Conservation (phyloP, 2,888 invertebrate species). For the Chesias legatella region DNA sequence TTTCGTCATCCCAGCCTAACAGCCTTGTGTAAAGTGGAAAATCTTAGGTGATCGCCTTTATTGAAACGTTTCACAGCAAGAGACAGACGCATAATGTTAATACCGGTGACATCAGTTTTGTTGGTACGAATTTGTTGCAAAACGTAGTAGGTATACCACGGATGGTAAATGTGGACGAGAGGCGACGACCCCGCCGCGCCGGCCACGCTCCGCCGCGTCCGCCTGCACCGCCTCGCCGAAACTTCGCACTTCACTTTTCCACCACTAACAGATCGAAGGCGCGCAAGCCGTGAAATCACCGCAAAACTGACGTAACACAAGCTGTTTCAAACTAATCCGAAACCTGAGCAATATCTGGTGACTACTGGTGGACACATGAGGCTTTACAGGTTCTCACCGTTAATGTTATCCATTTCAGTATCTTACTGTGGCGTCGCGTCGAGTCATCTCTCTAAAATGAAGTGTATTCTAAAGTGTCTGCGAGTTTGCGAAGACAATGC, state of each 20-base stretch:
- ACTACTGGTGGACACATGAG: too few relatives aligned
- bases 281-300: constrained; percentile 73
- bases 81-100: background rate
- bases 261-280: constrained; percentile 66
- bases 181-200: constrained; percentile 66
- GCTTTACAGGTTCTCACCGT: too few relatives aligned
- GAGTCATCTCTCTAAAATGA: too few relatives aligned
- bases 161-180: constrained; percentile 34
- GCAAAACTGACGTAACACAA: constrained; percentile 66
- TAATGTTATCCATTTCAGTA: too few relatives aligned
- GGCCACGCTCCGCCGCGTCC: constrained; percentile 63
- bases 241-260: constrained; percentile 78
- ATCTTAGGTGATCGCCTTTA: too few relatives aligned
- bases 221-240: constrained; percentile 68
- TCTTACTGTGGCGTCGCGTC: too few relatives aligned
- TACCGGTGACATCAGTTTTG: constrained; percentile 5
- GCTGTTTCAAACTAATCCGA: constrained; percentile 34
- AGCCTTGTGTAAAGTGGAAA: too few relatives aligned
- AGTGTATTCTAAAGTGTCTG: too few relatives aligned
- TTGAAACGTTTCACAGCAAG: too few relatives aligned
- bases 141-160: constrained; percentile 11
- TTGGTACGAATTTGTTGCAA: constrained; percentile 12
- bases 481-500: constrained; percentile 4
- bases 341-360: constrained; percentile 10
- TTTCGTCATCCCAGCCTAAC: constrained; percentile 8